Percentiles rank a stretch among this genome's conserved stretches.
These are phyloP conservation scores for Perca fluviatilis DNA, from an alignment of 2,113 vertebrate species.

Conservation along the genomic window DNA sequence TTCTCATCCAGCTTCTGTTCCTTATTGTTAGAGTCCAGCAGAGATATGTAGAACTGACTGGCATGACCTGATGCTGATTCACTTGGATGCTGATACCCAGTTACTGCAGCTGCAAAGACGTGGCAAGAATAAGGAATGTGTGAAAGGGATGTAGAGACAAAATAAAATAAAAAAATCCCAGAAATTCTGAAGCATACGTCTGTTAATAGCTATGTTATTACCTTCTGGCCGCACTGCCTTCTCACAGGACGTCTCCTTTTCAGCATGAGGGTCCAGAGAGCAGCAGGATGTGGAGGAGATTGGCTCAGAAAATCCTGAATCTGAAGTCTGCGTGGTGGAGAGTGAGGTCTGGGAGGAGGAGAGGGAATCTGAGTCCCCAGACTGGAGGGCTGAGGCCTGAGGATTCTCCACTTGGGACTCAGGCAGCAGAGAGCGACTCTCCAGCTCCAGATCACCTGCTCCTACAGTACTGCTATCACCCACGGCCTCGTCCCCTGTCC, in stretches of 20 bases:
- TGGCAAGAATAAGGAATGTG: neutral
- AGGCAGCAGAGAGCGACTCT: constrained; percentile 41
- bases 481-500: constrained; percentile 63
- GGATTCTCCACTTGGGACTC: constrained; percentile 45
- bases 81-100: constrained; percentile 94
- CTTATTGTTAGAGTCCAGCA: constrained; percentile 89
- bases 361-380: constrained; percentile 78
- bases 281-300: constrained; percentile 78
- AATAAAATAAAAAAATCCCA: neutral
- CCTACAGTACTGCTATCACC: constrained; percentile 16
- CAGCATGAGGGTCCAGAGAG: constrained; percentile 81
- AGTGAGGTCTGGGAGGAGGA: constrained; percentile 74
- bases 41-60: constrained; percentile 92
- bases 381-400: constrained; percentile 68
- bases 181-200: neutral
- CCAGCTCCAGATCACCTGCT: constrained; percentile 35
- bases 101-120: constrained; percentile 87
- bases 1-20: constrained; percentile 95
- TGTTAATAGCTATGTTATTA: constrained; percentile 52
- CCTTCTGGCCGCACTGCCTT: constrained; percentile 94
- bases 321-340: constrained; percentile 83
- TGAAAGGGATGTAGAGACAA: neutral
- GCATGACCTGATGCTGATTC: constrained; percentile 85
- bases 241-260: constrained; percentile 92
- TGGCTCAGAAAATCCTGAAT: constrained; percentile 89